Evolutionary conservation across 2,113 vertebrate species (phyloP), one percentile per base, ranked within the genome.

Genomic region (Colistium nudipinnis): DNA sequence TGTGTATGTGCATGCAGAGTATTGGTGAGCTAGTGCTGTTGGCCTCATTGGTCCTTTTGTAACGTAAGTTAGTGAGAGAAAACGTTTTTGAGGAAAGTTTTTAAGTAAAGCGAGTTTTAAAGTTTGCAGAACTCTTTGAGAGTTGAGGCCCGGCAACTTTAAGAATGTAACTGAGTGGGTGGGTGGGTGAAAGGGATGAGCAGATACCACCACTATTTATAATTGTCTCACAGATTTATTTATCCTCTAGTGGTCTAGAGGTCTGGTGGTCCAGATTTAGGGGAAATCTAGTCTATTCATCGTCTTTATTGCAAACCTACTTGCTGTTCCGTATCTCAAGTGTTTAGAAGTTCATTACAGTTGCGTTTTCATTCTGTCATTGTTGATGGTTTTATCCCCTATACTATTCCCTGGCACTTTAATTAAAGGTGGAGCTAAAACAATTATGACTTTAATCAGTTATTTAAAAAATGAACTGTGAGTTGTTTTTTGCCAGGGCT

Each of bases 61-160:
- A 16, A 36, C 9, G 27, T 1, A 2, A 7, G 24, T 6, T 22
- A 10, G 2, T 43, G 3, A 20, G 27, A 16, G 7, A 52, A 14
- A 14, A 53, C 28, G 1, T 12, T 28, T 41, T 43, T n/a, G 39
- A 4, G n/a, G 33, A 54, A 38, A 49, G 7, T 16, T 49, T 5
- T 16, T 1, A n/a, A 6, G 13, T 57, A 13, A 68, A 55, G 16
- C 11, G 55, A 68, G 47, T 62, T 64, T 3, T 45, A 25, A 78
- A 84, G 49, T 76, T 79, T 57, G 24, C 44, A 35, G 44, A 68
- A 70, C 27, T 71, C 10, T 25, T n/a, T 33, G 0, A 25, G 12
- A 73, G 56, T 39, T 27, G 63, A 75, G 87, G 87, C 85, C 84
- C 78, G 16, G 41, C 60, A 67, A 25, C 63, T 73, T 9, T 6